phyloP scores from a whole-genome alignment of 2,797 vertebrate genomes.

The Acanthurus tractus region DNA sequence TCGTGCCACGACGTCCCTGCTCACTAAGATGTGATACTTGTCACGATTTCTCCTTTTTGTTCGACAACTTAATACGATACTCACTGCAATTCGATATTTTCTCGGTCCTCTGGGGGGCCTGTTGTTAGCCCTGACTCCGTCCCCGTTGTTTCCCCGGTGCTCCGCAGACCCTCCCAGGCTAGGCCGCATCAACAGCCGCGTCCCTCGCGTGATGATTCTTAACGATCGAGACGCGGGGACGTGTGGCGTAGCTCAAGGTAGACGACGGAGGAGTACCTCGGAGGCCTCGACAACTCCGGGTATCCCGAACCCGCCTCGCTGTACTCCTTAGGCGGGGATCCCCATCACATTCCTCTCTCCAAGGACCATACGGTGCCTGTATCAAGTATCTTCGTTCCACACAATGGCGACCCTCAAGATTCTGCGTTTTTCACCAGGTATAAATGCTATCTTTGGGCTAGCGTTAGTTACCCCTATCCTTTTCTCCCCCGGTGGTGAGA shows the following conservation, averaged over 20 bases:
- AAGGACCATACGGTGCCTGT: constrained; percentile 70
- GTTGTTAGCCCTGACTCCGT: constrained; percentile 64
- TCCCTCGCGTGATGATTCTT: constrained; percentile 70
- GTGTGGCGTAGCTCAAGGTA: constrained; percentile 49
- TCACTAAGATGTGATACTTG: not conserved
- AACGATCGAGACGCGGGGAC: constrained; percentile 33
- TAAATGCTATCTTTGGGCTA: constrained; percentile 67
- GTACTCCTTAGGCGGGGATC: constrained; percentile 77
- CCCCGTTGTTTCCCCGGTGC: constrained; percentile 77
- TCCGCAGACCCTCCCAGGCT: constrained; percentile 83
- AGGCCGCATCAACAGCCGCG: constrained; percentile 86
- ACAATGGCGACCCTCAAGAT: constrained; percentile 79
- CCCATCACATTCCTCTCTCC: constrained; percentile 74
- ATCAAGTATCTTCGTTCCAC: constrained; percentile 62
- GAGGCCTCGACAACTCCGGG: constrained; percentile 82
- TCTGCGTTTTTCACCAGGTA: constrained; percentile 70
- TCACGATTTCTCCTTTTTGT: not conserved
- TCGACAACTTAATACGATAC: constrained; percentile 50
- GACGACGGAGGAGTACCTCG: constrained; percentile 74
- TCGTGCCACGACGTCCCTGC: constrained; percentile 44
- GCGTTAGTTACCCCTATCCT: constrained; percentile 62
- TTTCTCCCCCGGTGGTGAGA: constrained; percentile 69
- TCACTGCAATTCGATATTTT: constrained; percentile 66
- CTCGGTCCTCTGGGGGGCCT: constrained; percentile 67
- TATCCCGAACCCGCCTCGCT: constrained; percentile 79